Conservation (phyloP, 2,888 invertebrate genomes). For the Biston betularia region DNA sequence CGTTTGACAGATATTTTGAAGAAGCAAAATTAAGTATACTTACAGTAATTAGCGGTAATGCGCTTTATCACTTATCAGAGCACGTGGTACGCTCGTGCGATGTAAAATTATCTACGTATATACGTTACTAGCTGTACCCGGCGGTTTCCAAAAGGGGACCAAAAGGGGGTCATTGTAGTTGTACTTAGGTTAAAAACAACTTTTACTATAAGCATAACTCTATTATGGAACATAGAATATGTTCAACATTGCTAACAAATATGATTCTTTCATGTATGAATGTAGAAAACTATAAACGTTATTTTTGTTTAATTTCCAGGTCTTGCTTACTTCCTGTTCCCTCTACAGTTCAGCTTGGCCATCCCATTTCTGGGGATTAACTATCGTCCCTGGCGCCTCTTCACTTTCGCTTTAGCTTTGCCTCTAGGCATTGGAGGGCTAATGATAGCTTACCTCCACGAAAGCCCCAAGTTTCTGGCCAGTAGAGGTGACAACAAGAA, state of each 20-base stretch:
- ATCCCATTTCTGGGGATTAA: conserved; percentile 72
- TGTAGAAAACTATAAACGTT: too few species aligned
- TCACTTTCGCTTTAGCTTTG: conserved; percentile 76
- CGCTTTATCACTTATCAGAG: background rate
- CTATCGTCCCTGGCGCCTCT: conserved; percentile 90
- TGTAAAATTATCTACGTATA: background rate
- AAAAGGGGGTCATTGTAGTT: too few species aligned
- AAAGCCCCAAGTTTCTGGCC: conserved; percentile 91
- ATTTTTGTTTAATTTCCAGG: conserved; percentile 63
- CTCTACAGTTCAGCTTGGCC: conserved; percentile 72
- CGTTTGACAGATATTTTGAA: background rate
- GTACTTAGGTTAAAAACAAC: too few species aligned
- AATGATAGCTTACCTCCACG: conserved; percentile 86
- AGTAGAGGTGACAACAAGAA: conserved; percentile 84
- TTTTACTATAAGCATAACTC: too few species aligned
- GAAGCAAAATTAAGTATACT: background rate
- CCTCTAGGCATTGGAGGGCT: conserved; percentile 80
- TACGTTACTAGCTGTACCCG: background rate
- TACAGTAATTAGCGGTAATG: background rate
- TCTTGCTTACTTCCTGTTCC: conserved; percentile 88
- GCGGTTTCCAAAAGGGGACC: too few species aligned
- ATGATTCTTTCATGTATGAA: too few species aligned
- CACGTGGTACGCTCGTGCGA: background rate
- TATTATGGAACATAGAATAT: background rate
- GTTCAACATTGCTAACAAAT: background rate